phyloP scores from a whole-genome alignment of 1,140 invertebrate species.

The Brachionus rubens region DNA sequence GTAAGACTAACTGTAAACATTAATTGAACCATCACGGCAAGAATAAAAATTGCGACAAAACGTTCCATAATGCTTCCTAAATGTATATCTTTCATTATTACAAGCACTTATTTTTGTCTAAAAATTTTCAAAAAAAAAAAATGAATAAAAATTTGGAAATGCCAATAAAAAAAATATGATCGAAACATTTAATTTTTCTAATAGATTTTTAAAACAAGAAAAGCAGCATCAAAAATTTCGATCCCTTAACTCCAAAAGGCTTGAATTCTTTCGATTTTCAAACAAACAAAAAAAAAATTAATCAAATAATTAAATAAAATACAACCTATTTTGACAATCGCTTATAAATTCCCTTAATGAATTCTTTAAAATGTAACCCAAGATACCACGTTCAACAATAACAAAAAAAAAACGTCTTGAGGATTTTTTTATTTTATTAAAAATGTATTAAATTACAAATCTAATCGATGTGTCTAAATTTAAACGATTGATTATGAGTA shows the following conservation, averaged over 20 bases:
- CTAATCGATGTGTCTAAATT: too few relatives aligned
- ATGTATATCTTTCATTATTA: neutral
- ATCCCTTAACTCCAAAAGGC: neutral
- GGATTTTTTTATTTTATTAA: too few relatives aligned
- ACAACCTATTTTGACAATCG: too few relatives aligned
- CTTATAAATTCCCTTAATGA: too few relatives aligned
- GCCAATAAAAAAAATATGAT: neutral
- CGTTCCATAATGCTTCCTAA: neutral
- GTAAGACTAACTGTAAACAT: constrained; percentile 22
- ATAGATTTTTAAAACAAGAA: neutral
- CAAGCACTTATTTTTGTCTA: neutral
- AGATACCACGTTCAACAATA: too few relatives aligned
- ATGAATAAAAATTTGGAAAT: neutral
- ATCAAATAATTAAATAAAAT: too few relatives aligned
- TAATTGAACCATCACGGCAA: neutral
- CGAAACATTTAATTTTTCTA: neutral
- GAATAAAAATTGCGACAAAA: neutral
- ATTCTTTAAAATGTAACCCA: too few relatives aligned
- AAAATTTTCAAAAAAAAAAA: neutral
- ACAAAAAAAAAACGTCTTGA: too few relatives aligned
- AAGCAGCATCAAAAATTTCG: neutral
- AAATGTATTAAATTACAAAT: too few relatives aligned
- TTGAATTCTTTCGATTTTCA: too few relatives aligned
- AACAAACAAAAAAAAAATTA: too few relatives aligned
- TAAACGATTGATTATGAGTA: too few relatives aligned